Evolutionary conservation across 2,797 vertebrate genomes (phyloP).

Genomic region (Graptemys geographica): DNA sequence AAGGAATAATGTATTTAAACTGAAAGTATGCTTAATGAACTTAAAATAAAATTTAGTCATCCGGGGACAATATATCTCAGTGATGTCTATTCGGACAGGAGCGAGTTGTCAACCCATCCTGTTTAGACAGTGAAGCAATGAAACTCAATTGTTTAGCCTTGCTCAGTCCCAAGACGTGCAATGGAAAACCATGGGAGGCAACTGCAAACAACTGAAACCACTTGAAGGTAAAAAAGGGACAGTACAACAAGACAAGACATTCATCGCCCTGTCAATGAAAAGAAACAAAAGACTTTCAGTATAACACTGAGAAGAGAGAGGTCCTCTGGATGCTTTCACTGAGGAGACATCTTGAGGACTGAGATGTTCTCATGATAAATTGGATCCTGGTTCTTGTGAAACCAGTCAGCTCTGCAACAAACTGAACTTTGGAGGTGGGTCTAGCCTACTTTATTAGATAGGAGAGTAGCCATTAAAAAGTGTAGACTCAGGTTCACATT

Average conservation of each 20-base stretch:
- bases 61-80: background rate
- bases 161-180: background rate
- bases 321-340: background rate
- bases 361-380: background rate
- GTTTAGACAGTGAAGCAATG: background rate
- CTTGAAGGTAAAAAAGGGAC: background rate
- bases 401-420: background rate
- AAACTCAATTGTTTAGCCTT: background rate
- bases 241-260: background rate
- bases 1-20: background rate
- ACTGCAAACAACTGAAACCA: background rate
- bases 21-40: background rate
- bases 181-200: background rate
- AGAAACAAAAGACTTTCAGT: background rate
- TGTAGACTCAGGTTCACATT: background rate
- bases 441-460: background rate
- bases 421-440: background rate
- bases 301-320: background rate
- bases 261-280: background rate
- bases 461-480: background rate
- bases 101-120: background rate
- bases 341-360: background rate
- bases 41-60: background rate
- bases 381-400: background rate
- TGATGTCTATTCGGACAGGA: background rate